These are phyloP conservation scores for Sericinus montela DNA, from an alignment of 2,888 invertebrate species.

Conservation along the genomic window DNA sequence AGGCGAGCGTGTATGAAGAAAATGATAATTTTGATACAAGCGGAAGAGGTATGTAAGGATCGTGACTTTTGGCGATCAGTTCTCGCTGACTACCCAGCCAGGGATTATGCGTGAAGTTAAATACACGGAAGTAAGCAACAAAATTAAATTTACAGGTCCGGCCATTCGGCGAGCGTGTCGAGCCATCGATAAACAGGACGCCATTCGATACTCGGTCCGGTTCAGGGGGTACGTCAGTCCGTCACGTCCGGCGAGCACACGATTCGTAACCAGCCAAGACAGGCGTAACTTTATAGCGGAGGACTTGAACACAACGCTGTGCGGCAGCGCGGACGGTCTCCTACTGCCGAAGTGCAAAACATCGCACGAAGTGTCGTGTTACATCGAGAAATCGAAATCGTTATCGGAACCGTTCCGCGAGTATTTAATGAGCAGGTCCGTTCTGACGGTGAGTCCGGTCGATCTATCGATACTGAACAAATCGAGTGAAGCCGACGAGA, in stretches of 20 bases:
- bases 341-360: conserved; percentile 41
- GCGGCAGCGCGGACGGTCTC: conserved; percentile 33
- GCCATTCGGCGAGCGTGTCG: conserved; percentile 41
- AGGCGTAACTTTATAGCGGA: conserved; percentile 33
- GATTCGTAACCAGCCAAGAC: conserved; percentile 50
- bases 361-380: conserved; percentile 32
- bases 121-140: too few relatives aligned
- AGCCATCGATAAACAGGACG: conserved; percentile 27
- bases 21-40: too few relatives aligned
- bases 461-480: conserved; percentile 86
- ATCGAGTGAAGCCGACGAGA: conserved; percentile 81
- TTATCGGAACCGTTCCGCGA: conserved; percentile 79
- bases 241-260: conserved; percentile 43
- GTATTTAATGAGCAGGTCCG: conserved; percentile 86
- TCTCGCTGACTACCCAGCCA: too few relatives aligned
- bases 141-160: conserved; percentile 41
- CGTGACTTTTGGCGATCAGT: too few relatives aligned
- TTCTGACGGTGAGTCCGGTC: conserved; percentile 85
- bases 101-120: too few relatives aligned
- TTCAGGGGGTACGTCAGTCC: conserved; percentile 47
- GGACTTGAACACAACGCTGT: conserved; percentile 53
- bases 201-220: conserved; percentile 42
- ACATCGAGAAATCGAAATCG: conserved; percentile 40
- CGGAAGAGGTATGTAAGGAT: too few relatives aligned
- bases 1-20: too few relatives aligned